These are phyloP conservation scores for Paramormyrops hopkinsi DNA, from an alignment of 2,797 vertebrate genomes.

Conservation along the genomic window DNA sequence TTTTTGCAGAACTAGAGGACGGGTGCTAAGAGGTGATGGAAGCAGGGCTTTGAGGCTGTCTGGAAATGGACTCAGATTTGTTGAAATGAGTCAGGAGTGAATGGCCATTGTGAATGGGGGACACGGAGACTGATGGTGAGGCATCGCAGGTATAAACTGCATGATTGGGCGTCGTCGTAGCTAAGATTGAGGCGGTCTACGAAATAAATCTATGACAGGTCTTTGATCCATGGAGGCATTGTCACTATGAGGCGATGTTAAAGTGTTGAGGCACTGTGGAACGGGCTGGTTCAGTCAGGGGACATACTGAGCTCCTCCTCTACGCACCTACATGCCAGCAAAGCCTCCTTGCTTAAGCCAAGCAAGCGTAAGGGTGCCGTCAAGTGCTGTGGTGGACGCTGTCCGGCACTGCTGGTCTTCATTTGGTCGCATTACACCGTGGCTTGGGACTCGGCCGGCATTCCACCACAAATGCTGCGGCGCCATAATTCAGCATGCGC, in stretches of 20 bases:
- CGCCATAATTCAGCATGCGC: constrained; percentile 31
- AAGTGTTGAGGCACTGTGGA: not conserved
- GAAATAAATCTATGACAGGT: not conserved
- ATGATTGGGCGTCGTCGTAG: not conserved
- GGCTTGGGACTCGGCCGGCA: not conserved
- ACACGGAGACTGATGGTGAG: not conserved
- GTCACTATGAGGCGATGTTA: not conserved
- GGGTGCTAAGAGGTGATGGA: not conserved
- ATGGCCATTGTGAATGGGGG: not conserved
- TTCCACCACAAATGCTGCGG: constrained; percentile 8
- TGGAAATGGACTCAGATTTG: not conserved
- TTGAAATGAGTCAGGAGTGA: not conserved
- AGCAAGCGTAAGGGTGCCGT: not conserved
- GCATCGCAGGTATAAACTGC: not conserved
- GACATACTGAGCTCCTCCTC: not conserved
- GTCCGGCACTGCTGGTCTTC: not conserved
- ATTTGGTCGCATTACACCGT: not conserved
- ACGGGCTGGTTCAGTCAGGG: not conserved
- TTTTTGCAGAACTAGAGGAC: not conserved
- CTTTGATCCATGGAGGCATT: not conserved
- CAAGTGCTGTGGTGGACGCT: not conserved
- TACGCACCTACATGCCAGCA: not conserved
- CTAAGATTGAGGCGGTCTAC: not conserved
- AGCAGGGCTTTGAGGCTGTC: not conserved
- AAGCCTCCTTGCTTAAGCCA: not conserved